Base-by-base conservation (phyloP, 2,888 invertebrate genomes). In the Nemotelus pantherinus region DNA sequence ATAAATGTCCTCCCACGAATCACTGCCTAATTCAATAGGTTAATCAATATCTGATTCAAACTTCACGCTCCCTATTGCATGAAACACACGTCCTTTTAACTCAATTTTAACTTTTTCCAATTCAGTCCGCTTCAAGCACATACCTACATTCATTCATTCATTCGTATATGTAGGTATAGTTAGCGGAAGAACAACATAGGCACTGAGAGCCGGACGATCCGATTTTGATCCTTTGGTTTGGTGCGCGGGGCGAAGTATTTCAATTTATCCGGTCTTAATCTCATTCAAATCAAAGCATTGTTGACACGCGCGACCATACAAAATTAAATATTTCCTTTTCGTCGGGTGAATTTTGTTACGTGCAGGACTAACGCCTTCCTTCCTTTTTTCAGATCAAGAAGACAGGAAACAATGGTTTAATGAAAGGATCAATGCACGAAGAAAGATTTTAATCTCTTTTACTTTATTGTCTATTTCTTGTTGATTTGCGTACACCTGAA, bases 21-120 rank as follows among this genome's bases (percentile, higher is more conserved):
- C 41, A 10, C 53, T 41, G 4, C 43, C 70, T 70, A 70, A 70
- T 55, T 43, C 43, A 70, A 70, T 70, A 70, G 53, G 43, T 70
- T 70, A 70, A 70, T 70, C 70, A 70, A 70, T 55, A 39, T 70
- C 10, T 43, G 55, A 70, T 70, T 70, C 70, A 70, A 55, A 70
- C 70, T 50, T 43, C 53, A 70, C 50, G 50, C 43, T 53, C 43
- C 55, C 53, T 41, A 68, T 70, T 55, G 55, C n/a, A 70, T 70
- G 4, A 43, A 53, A 44, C 70, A 70, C 70, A 70, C 70, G 70
- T 70, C 70, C 50, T 7, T 55, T 53, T 70, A 70, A 70, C 55
- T 70, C 43, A 53, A 70, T 70, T 70, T 70, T 70, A 53, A 70
- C 70, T 70, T 70, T 70, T 70, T 70, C 53, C 68, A 50, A 25